Evolutionary conservation across 2,888 invertebrate species (phyloP), one percentile per base, ranked within the genome.

Genomic region (Mesorhabditis sp.): DNA sequence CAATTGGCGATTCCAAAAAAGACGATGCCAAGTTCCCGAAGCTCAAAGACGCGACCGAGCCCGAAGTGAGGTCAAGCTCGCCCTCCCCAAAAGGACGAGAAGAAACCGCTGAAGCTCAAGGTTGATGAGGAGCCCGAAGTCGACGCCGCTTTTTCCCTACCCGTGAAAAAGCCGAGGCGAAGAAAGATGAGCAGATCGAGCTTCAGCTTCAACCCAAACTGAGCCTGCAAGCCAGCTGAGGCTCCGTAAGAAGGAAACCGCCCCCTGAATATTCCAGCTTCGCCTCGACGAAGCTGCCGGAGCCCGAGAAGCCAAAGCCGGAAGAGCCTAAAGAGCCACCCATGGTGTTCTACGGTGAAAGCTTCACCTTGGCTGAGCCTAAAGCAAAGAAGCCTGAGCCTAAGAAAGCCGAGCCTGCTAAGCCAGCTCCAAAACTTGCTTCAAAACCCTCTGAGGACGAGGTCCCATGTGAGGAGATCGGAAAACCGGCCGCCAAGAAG

Each of bases 371-470:
- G 58, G 58, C 58, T 50, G 58, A 50, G n/a, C 58, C 58, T 13
- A n/a, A 13, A n/a, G 58, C n/a, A 10, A 50, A 50, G 58, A 58
- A 5, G 15, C 43, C 28, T 10, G 58, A 13, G 58, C 10, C 7
- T n/a, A 50, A 50, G n/a, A 50, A 50, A 50, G 58, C 2, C n/a
- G 58, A 50, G 58, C 58, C 58, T 13, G 58, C 58, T 2, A 50
- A 50, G 58, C 58, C 2, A n/a, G 58, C 58, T n/a, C 7, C n/a
- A 13, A 28, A 28, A 28, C 28, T 28, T 28, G 28, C 28, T 28
- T 28, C 28, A 28, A 43, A 5, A 45, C 28, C 28, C 28, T 42
- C 68, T 13, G 67, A 69, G 42, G 69, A 70, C 69, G 67, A 45
- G 58, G 58, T 50, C 7, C 58, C 58, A 50, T 50, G 58, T 50